A percentile compares a stretch with the other conserved stretches of the same genome.
phyloP scores from a whole-genome alignment of 2,797 vertebrate genomes.

The Notamacropus eugenii region DNA sequence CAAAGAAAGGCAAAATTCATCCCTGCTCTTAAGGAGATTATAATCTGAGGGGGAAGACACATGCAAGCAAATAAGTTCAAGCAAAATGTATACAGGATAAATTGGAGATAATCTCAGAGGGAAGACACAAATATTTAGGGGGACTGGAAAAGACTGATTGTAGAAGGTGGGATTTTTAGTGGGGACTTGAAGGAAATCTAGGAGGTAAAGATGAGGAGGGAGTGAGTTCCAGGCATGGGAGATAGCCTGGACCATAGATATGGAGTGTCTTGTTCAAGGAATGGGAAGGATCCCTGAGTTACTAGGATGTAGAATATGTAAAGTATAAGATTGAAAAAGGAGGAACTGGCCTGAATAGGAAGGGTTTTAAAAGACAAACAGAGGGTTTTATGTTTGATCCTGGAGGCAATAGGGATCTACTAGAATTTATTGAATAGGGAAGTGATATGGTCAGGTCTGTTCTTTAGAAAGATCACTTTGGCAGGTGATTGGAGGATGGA shows the following conservation, averaged over 20 bases:
- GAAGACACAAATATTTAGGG: background rate
- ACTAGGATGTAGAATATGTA: background rate
- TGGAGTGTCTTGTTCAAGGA: background rate
- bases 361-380: background rate
- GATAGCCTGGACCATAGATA: background rate
- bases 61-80: background rate
- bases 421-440: background rate
- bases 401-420: background rate
- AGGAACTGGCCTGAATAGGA: background rate
- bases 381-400: background rate
- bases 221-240: background rate
- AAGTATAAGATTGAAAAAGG: background rate
- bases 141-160: background rate
- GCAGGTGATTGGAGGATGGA: background rate
- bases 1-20: background rate
- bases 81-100: background rate
- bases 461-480: background rate
- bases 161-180: background rate
- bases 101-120: background rate
- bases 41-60: background rate
- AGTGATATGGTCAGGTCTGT: no score
- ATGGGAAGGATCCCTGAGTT: background rate
- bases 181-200: background rate
- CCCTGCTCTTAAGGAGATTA: background rate
- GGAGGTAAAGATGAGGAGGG: background rate